Evolutionary conservation across 2,888 invertebrate species (phyloP).

Genomic region (Calliphora vomitoria): DNA sequence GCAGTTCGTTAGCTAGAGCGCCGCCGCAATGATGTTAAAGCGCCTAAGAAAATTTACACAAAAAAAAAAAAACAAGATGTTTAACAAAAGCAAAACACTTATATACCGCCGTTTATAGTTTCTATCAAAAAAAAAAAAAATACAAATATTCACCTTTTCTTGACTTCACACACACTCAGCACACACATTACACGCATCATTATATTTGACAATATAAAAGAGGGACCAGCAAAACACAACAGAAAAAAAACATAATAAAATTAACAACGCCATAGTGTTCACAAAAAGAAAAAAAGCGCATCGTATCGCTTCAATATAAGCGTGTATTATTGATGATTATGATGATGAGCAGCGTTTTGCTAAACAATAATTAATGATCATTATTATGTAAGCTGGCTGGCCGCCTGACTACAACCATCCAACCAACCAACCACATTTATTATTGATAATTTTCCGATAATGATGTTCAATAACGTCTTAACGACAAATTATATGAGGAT

Average conservation of each 20-base stretch:
- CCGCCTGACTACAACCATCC: conserved; percentile 21
- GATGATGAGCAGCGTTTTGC: conserved; percentile 50
- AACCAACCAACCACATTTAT: conserved; percentile 50
- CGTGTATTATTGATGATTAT: conserved; percentile 56
- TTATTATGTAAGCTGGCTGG: conserved; percentile 43
- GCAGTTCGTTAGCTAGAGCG: conserved; percentile 49
- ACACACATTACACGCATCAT: conserved; percentile 82
- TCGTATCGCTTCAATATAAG: conserved; percentile 73
- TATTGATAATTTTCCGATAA: conserved; percentile 61
- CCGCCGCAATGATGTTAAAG: conserved; percentile 39
- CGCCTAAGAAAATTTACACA: conserved; percentile 17
- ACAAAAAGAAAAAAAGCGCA: conserved; percentile 36
- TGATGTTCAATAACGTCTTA: conserved; percentile 34
- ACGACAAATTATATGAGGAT: conserved; percentile 54
- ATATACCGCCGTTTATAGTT: conserved; percentile 4
- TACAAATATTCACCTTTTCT: conserved; percentile 33
- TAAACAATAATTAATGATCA: conserved; percentile 68
- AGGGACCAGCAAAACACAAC: conserved; percentile 43
- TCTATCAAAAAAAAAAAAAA: neutral
- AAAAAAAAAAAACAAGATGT: conserved; percentile 33
- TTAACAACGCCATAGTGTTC: conserved; percentile 58
- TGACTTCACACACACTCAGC: conserved; percentile 18
- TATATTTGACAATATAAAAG: conserved; percentile 76
- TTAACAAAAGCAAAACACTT: conserved; percentile 38
- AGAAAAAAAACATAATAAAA: conserved; percentile 67